These are phyloP conservation scores for Pteronura brasiliensis DNA, from an alignment of 2,113 vertebrate species.

Conservation along the genomic window DNA sequence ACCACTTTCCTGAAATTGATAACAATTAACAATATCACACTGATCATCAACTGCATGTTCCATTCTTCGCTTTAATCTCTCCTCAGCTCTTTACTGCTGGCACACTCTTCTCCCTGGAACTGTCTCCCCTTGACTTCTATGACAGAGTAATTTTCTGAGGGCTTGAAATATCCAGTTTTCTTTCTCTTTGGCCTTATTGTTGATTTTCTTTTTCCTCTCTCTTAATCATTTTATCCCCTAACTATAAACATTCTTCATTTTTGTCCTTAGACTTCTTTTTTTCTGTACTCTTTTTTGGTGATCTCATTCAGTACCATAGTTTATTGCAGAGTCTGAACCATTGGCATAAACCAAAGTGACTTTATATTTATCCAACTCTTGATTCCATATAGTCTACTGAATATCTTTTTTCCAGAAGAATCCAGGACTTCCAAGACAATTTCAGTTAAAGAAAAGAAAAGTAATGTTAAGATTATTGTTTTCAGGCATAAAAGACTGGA, in stretches of 20 bases:
- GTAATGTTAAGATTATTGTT: background rate
- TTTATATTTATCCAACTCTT: background rate
- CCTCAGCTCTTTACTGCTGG: background rate
- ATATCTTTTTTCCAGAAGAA: background rate
- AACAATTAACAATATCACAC: background rate
- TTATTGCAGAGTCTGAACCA: background rate
- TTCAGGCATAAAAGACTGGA: background rate
- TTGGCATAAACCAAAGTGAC: background rate
- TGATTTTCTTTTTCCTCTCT: background rate
- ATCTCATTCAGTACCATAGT: background rate
- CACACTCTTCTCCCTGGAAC: background rate
- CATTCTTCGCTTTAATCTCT: background rate
- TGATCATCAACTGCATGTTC: background rate
- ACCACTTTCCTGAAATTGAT: background rate
- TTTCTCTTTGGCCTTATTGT: background rate
- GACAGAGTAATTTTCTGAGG: background rate
- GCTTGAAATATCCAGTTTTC: background rate
- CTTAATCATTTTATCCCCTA: background rate
- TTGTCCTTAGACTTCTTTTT: background rate
- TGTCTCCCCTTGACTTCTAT: background rate
- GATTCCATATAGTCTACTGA: background rate
- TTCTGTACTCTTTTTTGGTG: background rate
- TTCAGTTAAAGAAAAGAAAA: background rate
- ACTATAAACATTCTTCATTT: background rate
- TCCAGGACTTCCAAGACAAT: background rate